phyloP scores from a whole-genome alignment of 92 coral and sea anemone species.

The Heliopora coerulea region DNA sequence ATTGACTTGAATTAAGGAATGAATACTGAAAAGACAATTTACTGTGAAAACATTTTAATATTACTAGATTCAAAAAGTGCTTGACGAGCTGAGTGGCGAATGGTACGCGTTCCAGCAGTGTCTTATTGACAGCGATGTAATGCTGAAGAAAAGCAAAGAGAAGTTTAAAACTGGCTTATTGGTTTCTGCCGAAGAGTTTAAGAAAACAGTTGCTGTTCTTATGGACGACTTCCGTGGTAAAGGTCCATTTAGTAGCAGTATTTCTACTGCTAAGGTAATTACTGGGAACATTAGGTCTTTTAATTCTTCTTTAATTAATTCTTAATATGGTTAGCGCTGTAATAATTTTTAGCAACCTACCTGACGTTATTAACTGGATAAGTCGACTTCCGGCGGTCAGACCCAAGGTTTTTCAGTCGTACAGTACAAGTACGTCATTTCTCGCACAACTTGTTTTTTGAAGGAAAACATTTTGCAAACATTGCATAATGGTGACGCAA shows the following conservation, averaged over 20 bases:
- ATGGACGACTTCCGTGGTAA: slow-evolving; percentile 88
- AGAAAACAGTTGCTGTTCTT: slow-evolving; percentile 82
- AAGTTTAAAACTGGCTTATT: slow-evolving; percentile 95
- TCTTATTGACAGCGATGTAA: slow-evolving; percentile 89
- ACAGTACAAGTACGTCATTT: no score
- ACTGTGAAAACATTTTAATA: neutral
- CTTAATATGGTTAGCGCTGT: no score
- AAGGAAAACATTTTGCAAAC: no score
- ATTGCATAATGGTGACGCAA: no score
- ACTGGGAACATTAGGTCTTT: neutral
- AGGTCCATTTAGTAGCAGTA: slow-evolving; percentile 87
- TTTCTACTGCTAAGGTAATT: slow-evolving; percentile 78
- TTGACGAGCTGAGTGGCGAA: slow-evolving; percentile 90
- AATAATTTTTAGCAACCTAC: no score
- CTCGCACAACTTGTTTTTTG: no score
- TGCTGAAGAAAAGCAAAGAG: slow-evolving; percentile 99
- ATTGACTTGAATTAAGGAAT: no score
- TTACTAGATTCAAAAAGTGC: slow-evolving; percentile 79
- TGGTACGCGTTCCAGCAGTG: slow-evolving; percentile 99
- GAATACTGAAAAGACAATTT: neutral
- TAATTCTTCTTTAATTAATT: no score
- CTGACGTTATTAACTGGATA: no score
- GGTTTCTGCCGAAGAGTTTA: slow-evolving; percentile 93
- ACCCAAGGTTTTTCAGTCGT: no score
- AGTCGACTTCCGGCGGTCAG: no score